Evolutionary conservation across 2,797 vertebrate species (phyloP).

Genomic region (Telmatherina bonti): DNA sequence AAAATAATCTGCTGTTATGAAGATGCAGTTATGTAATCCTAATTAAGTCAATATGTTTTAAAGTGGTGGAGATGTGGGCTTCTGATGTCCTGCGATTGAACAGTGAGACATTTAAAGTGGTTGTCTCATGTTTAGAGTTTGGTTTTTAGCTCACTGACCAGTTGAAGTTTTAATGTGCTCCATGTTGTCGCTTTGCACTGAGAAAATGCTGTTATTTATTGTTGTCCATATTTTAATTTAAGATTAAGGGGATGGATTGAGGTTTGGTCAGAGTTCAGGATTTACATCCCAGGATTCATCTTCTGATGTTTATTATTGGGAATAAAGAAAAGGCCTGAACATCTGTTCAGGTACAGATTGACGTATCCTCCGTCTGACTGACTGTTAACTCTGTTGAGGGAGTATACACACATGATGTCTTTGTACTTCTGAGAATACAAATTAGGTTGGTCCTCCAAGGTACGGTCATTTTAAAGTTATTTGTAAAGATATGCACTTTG

Average conservation of each 20-base stretch:
- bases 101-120: not conserved
- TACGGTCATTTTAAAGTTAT: slow-evolving; percentile 3
- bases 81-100: slow-evolving; percentile 14
- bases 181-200: slow-evolving; percentile 60
- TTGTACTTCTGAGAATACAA: slow-evolving; percentile 27
- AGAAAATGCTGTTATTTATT: slow-evolving; percentile 66
- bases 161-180: slow-evolving; percentile 5
- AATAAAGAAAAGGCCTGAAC: not conserved
- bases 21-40: not conserved
- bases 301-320: not conserved
- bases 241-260: not conserved
- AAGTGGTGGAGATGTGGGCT: not conserved
- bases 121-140: slow-evolving; percentile 1
- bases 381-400: slow-evolving; percentile 4
- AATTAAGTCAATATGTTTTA: slow-evolving; percentile 10
- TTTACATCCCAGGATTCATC: not conserved
- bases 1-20: not conserved
- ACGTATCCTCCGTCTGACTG: not conserved
- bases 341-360: not conserved
- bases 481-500: slow-evolving; percentile 60
- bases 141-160: not conserved
- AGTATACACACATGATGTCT: not conserved
- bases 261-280: not conserved
- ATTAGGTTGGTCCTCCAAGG: not conserved
- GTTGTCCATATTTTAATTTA: slow-evolving; percentile 36